These are phyloP conservation scores for Oncorhynchus nerka DNA, from an alignment of 2,113 vertebrate genomes.

Conservation along the genomic window DNA sequence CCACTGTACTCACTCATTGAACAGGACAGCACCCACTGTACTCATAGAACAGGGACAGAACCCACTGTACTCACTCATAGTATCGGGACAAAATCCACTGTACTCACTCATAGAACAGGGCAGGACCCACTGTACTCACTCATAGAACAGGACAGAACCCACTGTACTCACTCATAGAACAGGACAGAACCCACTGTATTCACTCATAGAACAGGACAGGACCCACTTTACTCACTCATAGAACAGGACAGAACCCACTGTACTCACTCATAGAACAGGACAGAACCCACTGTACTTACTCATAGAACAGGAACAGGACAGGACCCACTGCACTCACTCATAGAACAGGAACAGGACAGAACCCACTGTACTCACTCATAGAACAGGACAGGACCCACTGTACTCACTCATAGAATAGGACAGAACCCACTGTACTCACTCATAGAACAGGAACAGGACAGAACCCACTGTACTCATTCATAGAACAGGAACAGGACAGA, in stretches of 20 bases:
- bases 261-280: not conserved
- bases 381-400: not conserved
- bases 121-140: too few relatives aligned
- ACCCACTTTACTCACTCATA: not conserved
- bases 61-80: constrained; percentile 59
- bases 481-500: not conserved
- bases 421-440: too few relatives aligned
- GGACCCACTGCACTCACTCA: too few relatives aligned
- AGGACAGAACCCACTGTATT: not conserved
- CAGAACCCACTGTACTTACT: not conserved
- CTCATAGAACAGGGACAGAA: not conserved
- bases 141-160: too few relatives aligned
- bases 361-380: too few relatives aligned
- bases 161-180: too few relatives aligned
- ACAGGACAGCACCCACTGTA: not conserved
- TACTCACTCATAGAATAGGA: not conserved
- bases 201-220: not conserved
- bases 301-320: constrained; percentile 79
- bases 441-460: not conserved
- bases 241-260: too few relatives aligned
- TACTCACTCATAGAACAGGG: too few relatives aligned
- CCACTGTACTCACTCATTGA: too few relatives aligned
- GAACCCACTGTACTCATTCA: not conserved
- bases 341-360: too few relatives aligned
- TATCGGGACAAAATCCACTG: constrained; percentile 60